Conservation (phyloP, 2,888 invertebrate genomes). For the Cantharis nigra region DNA sequence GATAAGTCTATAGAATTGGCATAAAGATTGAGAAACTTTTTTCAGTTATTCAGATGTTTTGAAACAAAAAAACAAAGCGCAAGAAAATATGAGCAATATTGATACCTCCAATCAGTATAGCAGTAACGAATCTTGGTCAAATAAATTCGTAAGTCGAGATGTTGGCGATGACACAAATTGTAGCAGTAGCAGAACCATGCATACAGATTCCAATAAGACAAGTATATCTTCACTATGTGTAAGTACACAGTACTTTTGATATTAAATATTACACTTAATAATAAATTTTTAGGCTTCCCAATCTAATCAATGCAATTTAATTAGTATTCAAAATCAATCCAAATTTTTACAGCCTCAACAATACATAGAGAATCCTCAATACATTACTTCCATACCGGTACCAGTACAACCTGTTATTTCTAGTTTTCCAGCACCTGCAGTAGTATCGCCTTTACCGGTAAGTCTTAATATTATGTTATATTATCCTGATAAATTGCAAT, state of each 20-base stretch:
- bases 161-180: conserved; percentile 51
- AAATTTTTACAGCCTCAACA: neutral
- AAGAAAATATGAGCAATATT: conserved; percentile 36
- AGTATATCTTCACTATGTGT: neutral
- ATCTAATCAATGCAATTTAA: neutral
- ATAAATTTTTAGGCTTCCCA: neutral
- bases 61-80: conserved; percentile 60
- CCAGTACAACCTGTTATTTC: conserved; percentile 61
- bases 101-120: conserved; percentile 25
- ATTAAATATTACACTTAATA: neutral
- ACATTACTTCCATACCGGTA: conserved; percentile 62
- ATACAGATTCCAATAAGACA: conserved; percentile 66
- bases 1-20: neutral
- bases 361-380: conserved; percentile 59
- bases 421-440: conserved; percentile 56
- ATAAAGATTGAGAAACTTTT: conserved; percentile 23
- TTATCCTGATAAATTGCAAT: neutral
- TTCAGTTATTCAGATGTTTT: conserved; percentile 73
- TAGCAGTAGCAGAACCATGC: conserved; percentile 69
- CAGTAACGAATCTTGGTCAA: conserved; percentile 41
- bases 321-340: neutral
- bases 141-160: conserved; percentile 45
- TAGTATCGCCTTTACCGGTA: conserved; percentile 53
- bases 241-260: neutral
- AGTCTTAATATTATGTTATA: conserved; percentile 14